These are phyloP conservation scores for Epistrophe grossulariae DNA, from an alignment of 2,888 invertebrate species.

Conservation along the genomic window DNA sequence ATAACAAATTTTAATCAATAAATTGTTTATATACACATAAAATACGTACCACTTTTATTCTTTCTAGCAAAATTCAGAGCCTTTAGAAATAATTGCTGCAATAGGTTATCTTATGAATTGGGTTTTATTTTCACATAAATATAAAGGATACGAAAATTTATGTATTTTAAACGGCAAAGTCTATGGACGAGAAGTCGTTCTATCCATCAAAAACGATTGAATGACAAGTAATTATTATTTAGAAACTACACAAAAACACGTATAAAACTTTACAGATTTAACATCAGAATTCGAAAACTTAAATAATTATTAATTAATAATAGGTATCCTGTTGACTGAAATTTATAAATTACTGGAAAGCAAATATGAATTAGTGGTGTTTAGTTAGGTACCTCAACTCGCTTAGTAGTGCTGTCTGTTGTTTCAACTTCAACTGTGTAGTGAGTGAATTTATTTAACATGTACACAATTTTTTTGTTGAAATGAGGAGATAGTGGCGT, in stretches of 20 bases:
- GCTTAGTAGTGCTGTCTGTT: neutral
- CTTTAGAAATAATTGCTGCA: neutral
- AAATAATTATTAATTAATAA: neutral
- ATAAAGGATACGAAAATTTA: neutral
- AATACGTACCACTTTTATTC: neutral
- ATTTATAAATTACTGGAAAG: neutral
- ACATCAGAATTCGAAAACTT: neutral
- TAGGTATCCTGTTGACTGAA: neutral
- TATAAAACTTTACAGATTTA: neutral
- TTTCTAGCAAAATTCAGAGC: neutral
- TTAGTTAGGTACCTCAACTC: neutral
- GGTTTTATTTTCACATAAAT: neutral
- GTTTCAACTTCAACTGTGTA: neutral
- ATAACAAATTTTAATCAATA: neutral
- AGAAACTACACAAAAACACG: neutral
- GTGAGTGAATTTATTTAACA: conserved; percentile 17
- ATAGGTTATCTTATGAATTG: too few relatives aligned
- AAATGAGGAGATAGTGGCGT: conserved; percentile 81
- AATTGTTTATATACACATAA: neutral
- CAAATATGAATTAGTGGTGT: neutral
- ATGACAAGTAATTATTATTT: neutral
- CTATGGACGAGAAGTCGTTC: too few relatives aligned
- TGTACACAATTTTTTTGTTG: conserved; percentile 30
- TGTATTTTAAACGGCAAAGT: neutral
- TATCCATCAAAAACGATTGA: neutral